Base-by-base conservation (phyloP, 1,140 invertebrate genomes). In the Arctopsyche grandis region DNA sequence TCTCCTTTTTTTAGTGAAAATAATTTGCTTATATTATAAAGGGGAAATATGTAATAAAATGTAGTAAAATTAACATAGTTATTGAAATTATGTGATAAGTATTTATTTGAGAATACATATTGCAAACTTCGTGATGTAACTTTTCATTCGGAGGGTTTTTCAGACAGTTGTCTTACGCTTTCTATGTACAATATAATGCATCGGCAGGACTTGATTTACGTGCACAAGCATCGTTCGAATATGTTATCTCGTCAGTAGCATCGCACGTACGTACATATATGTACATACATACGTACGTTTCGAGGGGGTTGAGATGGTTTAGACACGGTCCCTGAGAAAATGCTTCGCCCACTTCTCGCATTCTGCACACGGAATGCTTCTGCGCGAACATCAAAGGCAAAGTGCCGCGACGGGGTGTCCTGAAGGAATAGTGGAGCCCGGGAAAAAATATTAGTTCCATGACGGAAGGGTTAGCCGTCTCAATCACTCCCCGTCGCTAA, bases 311-410 rank as follows among this genome's bases (percentile, higher is more conserved):
- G 16, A 16, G 48, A 14, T 52, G 48, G 48, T 52, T 52, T 52
- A 52, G 48, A 52, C 48, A 52, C 48, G 12, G 3, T 14, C 3
- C 3, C 16, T 52, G 16, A 52, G 48, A 52, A 52, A 52, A 52
- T 52, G 16, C 16, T 52, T 52, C 48, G 48, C 48, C 48, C 48
- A 52, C 48, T 52, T 66, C 14, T 24, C 9, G 24, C 63, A 66
- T 66, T 66, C 63, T 26, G 21, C 63, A 66, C 63, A 26, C 63
- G 63, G 63, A 66, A 66, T 26, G 63, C 63, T 66, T 66, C 24
- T 26, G 63, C 24, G 63, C 5, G 21, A 66, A 66, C 63, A 66
- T 66, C 63, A 66, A 66, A 66, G 63, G 22, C 63, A 26, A 66
- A 52, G 48, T 52, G 48, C 48, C 16, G 16, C 16, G 48, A 52